Percentiles rank a stretch among this genome's conserved stretches.
Conservation (phyloP, 2,888 invertebrate genomes). For the Diogma glabrata region DNA sequence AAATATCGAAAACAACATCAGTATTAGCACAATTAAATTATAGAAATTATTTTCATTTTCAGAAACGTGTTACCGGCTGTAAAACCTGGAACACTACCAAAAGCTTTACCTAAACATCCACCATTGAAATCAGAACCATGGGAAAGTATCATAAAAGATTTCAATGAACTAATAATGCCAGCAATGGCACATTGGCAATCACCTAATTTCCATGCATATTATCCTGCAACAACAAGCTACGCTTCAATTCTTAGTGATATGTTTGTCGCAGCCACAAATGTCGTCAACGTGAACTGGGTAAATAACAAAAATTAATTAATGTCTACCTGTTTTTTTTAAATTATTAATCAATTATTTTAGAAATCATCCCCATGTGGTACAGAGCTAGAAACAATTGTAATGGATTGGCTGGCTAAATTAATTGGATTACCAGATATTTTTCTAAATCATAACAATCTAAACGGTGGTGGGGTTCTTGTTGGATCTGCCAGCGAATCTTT, state of each 20-base stretch:
- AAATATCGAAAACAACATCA: no score
- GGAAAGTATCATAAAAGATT: constrained; percentile 68
- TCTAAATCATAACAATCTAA: constrained; percentile 50
- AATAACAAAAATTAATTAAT: constrained; percentile 16
- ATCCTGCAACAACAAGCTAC: constrained; percentile 64
- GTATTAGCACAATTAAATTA: no score
- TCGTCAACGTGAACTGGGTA: constrained; percentile 78
- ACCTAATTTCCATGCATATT: constrained; percentile 79
- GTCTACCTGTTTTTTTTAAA: no score
- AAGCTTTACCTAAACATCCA: constrained; percentile 61
- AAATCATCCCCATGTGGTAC: no score
- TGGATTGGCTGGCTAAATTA: constrained; percentile 79
- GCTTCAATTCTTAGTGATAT: constrained; percentile 68
- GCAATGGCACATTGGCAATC: constrained; percentile 79
- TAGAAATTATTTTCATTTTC: no score
- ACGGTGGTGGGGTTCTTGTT: constrained; percentile 66
- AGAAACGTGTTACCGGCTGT: constrained; percentile 2
- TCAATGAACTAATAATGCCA: constrained; percentile 75
- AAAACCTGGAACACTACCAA: constrained; percentile 65
- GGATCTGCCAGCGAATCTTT: constrained; percentile 13
- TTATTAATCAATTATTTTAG: no score
- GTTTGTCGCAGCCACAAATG: constrained; percentile 59
- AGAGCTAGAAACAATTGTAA: constrained; percentile 70
- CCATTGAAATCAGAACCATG: constrained; percentile 69
- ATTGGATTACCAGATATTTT: constrained; percentile 68